Base-by-base conservation (phyloP, 1,140 invertebrate genomes). In the Papilio machaon region DNA sequence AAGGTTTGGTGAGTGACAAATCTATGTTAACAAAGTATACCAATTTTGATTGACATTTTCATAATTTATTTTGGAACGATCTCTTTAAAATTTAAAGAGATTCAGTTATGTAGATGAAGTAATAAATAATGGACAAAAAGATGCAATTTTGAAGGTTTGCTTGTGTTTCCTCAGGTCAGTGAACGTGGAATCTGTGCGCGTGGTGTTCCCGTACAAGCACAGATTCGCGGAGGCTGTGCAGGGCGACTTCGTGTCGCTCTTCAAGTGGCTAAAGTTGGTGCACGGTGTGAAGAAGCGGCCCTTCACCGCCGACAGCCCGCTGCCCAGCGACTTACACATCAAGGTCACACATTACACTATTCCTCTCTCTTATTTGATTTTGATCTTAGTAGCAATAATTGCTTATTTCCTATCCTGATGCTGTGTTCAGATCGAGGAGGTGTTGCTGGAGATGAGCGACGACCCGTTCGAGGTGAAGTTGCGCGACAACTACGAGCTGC, bases 381-480 rank as follows among this genome's bases (percentile, higher is more conserved):
- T 79, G 10, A 80, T 35, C 74, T 75, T 60, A n/a, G 54, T 8
- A 73, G 15, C n/a, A 17, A 60, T 43, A 43, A 77, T 81, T 30
- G 17, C 47, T 49, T 13, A 13, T 10, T 64, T n/a, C 49, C 19
- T 49, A 64, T 60, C 52, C 7, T 43, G 38, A 43, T 35, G 70
- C 78, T 64, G 3, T 79, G 85, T 87, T 54, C 83, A 97, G 97
- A 96, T 98, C 23, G 97, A 97, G 90, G 97, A 97, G 85, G 97
- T 98, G 90, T 90, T 97, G 4, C 96, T 99, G 80, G 98, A 99
- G 95, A 96, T 99, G 91, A 97, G 97, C 83, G 99, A 99, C 92
- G 99, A 99, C 96, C 98, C 99, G 2, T 99, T 99, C 91, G 99
- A 99, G 95, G 98, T 99, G 0, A 98, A 98, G 89, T 95, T 99